Conservation (phyloP, 2,113 vertebrate genomes). For the Conger conger region DNA sequence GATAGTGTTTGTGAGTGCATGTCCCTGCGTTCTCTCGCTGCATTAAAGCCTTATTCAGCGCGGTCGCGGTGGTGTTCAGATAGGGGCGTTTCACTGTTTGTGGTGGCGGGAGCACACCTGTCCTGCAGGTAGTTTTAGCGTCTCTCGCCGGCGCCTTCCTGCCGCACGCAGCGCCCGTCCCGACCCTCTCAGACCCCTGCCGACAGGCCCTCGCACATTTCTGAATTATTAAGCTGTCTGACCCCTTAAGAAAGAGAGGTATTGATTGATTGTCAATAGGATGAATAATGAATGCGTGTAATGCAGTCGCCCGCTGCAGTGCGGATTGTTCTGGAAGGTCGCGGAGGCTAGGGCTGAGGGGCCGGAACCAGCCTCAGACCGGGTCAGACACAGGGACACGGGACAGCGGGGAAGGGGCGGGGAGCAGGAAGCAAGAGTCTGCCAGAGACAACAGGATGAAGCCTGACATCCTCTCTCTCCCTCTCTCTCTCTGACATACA, state of each 20-base stretch:
- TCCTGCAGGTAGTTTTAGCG: slow-evolving; percentile 34
- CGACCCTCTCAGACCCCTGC: background rate
- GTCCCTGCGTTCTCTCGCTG: too few relatives aligned
- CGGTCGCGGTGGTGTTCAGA: too few relatives aligned
- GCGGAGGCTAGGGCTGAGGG: background rate
- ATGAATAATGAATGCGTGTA: slow-evolving; percentile 91
- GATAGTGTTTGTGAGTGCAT: too few relatives aligned
- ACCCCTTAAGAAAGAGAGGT: slow-evolving; percentile 83
- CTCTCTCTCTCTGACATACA: too few relatives aligned
- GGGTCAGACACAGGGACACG: background rate
- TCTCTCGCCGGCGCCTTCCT: slow-evolving; percentile 19
- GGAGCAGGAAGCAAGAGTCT: background rate
- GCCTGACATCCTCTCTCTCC: background rate
- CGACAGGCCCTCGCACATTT: slow-evolving; percentile 70
- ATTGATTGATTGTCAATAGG: slow-evolving; percentile 85
- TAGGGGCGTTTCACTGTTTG: background rate
- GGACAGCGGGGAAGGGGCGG: background rate
- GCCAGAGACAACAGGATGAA: too few relatives aligned
- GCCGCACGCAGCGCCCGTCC: too few relatives aligned
- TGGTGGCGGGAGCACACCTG: background rate
- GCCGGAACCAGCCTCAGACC: background rate
- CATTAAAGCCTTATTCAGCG: too few relatives aligned
- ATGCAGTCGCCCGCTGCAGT: slow-evolving; percentile 57
- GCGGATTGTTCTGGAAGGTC: slow-evolving; percentile 20
- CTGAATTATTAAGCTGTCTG: slow-evolving; percentile 92